Base-by-base conservation (phyloP, 2,888 invertebrate species). In the Sicus ferrugineus region DNA sequence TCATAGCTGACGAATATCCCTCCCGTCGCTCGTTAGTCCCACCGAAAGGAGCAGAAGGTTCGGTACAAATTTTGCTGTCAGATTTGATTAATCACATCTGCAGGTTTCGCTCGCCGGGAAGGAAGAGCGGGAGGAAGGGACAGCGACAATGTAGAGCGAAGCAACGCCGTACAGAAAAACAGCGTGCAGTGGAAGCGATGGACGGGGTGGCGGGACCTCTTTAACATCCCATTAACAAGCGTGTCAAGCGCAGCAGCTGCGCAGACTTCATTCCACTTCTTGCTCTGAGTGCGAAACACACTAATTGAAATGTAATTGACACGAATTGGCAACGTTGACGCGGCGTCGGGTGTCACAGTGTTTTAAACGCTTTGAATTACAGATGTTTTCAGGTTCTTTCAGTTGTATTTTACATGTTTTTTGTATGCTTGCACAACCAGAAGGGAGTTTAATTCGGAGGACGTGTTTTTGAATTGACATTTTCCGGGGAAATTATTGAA, bases 61-160 rank as follows among this genome's bases (percentile, higher is more conserved):
- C 38, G 16, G 9, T 5, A 16, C 52, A 56, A 66, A 54, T 52
- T 28, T 7, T 30, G 30, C 66, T 69, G 69, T 63, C 69, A 71
- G 56, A 50, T 67, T 67, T 71, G 71, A 69, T 71, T 69, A 67
- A 71, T 71, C 69, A 63, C 50, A 62, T 34, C 63, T 48, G 31
- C n/a, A 48, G 38, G n/a, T 48, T 6, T 48, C 21, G 48, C 21
- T 48, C 16, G n/a, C 1, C n/a, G n/a, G 42, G 26, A 16, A 21
- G 23, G 34, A 4, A 3, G 42, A n/a, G 42, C 4, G 16, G 42
- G 42, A 3, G 42, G 9, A 42, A n/a, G 42, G 42, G 42, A 42
- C 3, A n/a, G 42, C 5, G 5, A n/a, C 14, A 42, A 42, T n/a
- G n/a, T n/a, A n/a, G n/a, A n/a, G n/a, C n/a, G n/a, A n/a, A n/a